Evolutionary conservation across 2,797 vertebrate species (phyloP).

Genomic region (Amazona ochrocephala): DNA sequence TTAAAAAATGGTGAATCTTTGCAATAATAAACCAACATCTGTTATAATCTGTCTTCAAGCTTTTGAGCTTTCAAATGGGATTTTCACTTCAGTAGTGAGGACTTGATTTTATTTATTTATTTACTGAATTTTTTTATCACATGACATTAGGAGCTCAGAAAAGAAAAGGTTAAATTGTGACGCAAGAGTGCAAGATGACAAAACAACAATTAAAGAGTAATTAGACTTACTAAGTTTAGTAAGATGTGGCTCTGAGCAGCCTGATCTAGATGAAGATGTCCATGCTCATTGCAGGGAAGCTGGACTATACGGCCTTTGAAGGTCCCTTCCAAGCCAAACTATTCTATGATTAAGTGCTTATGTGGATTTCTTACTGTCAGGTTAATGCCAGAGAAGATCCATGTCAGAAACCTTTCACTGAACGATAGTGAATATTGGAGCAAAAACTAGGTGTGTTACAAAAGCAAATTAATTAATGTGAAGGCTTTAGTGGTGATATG

Average conservation of each 20-base stretch:
- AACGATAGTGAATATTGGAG: neutral
- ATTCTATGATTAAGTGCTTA: neutral
- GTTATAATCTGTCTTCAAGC: neutral
- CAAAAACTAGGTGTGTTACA: neutral
- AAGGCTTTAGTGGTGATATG: neutral
- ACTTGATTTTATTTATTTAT: neutral
- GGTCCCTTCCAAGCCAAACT: neutral
- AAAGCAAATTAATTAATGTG: neutral
- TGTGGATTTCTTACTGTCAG: neutral
- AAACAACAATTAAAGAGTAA: neutral
- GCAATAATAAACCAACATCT: neutral
- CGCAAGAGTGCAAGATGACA: neutral
- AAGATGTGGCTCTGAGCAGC: neutral
- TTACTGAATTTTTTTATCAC: neutral
- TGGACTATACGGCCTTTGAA: neutral
- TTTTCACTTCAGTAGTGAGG: neutral
- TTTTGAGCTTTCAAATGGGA: neutral
- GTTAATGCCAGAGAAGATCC: neutral
- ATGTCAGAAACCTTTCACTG: neutral
- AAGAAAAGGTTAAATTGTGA: fast-evolving
- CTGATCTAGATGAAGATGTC: neutral
- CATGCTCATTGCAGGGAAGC: neutral
- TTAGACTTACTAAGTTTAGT: neutral
- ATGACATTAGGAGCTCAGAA: neutral
- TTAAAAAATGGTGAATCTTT: neutral